A percentile compares a stretch with the other conserved stretches of the same genome.
These are phyloP conservation scores for Pedetes capensis DNA, from an alignment of 2,113 vertebrate genomes.

Conservation along the genomic window DNA sequence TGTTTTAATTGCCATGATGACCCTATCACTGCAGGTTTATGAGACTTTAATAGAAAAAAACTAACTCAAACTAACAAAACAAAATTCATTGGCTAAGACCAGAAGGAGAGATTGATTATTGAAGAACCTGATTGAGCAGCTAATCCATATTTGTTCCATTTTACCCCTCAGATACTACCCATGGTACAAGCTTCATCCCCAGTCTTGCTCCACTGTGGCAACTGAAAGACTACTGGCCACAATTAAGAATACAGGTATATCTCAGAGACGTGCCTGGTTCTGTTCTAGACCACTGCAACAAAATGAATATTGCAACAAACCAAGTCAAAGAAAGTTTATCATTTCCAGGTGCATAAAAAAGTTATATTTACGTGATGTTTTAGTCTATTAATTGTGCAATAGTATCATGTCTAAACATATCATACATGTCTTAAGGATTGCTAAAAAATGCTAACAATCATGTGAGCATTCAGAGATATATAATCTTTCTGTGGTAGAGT, in stretches of 20 bases:
- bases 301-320: not conserved
- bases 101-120: not conserved
- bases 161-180: not conserved
- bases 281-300: not conserved
- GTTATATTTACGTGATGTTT: not conserved
- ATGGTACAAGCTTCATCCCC: not conserved
- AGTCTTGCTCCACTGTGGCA: not conserved
- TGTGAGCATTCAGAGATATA: not conserved
- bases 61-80: not conserved
- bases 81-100: not conserved
- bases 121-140: not conserved
- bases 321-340: not conserved
- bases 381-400: not conserved
- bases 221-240: not conserved
- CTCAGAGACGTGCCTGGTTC: not conserved
- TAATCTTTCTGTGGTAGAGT: not conserved
- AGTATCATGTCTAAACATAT: not conserved
- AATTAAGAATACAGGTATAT: not conserved
- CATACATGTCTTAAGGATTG: no score
- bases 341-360: not conserved
- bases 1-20: not conserved
- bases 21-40: not conserved
- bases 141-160: not conserved
- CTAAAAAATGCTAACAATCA: not conserved
- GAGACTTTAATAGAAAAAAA: not conserved